Conservation (phyloP, 2,113 vertebrate genomes). For the Melanotaenia duboulayi region DNA sequence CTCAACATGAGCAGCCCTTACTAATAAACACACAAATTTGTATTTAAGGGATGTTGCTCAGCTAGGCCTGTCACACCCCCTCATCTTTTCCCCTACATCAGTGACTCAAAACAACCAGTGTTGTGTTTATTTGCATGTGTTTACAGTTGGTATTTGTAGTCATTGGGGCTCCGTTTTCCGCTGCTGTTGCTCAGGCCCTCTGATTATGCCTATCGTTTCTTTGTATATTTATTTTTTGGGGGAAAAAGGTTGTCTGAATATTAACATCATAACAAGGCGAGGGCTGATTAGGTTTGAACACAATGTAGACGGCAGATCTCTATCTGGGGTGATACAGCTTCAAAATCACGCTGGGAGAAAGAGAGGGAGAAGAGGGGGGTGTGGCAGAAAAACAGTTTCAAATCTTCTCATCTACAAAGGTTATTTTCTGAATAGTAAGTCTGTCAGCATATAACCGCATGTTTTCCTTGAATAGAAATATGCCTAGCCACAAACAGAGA, state of each 20-base stretch:
- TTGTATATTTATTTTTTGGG: slow-evolving; percentile 50
- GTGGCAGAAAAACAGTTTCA: slow-evolving; percentile 56
- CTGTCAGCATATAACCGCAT: slow-evolving; percentile 78
- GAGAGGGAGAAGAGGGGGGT: slow-evolving; percentile 26
- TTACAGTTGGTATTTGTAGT: slow-evolving; percentile 61
- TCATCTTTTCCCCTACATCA: slow-evolving; percentile 25
- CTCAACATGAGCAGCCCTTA: slow-evolving; percentile 23
- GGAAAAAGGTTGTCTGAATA: slow-evolving; percentile 64
- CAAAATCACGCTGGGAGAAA: slow-evolving; percentile 60
- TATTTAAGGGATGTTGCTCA: slow-evolving; percentile 40
- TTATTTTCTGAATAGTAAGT: slow-evolving; percentile 79
- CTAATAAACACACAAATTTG: slow-evolving; percentile 54
- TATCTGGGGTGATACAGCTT: slow-evolving; percentile 68
- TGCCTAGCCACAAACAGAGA: slow-evolving; percentile 80
- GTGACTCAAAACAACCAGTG: slow-evolving; percentile 50
- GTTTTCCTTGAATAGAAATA: slow-evolving; percentile 81
- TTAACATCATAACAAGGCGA: slow-evolving; percentile 70
- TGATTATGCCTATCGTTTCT: slow-evolving; percentile 65
- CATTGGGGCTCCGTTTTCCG: slow-evolving; percentile 43
- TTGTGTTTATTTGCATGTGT: slow-evolving; percentile 67
- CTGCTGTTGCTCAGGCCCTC: slow-evolving; percentile 53
- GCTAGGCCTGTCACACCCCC: slow-evolving; percentile 12
- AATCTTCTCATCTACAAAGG: slow-evolving; percentile 81
- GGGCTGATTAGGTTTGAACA: slow-evolving; percentile 73
- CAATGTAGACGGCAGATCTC: slow-evolving; percentile 60